Conservation (phyloP, 2,888 invertebrate species). For the Sericinus montela region DNA sequence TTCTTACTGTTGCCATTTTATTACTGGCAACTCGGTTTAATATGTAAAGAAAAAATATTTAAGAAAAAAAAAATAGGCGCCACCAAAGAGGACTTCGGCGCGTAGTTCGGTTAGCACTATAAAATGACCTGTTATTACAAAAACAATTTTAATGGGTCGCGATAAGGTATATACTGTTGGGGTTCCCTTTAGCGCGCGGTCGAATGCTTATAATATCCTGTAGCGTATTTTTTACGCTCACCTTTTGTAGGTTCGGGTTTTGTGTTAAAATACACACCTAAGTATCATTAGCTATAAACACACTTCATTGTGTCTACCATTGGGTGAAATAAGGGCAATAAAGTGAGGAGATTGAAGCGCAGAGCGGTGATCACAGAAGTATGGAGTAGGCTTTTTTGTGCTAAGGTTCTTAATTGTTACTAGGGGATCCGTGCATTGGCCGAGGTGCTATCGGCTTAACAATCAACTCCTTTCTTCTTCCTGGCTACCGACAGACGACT, state of each 20-base stretch:
- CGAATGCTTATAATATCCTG: conserved; percentile 62
- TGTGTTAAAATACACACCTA: conserved; percentile 79
- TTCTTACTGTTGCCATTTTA: conserved; percentile 72
- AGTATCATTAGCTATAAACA: conserved; percentile 77
- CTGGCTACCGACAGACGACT: too few species aligned
- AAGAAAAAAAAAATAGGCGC: conserved; percentile 79
- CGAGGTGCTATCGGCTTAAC: too few species aligned
- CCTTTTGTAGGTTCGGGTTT: conserved; percentile 60
- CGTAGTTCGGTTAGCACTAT: conserved; percentile 11
- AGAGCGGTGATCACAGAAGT: conserved; percentile 43
- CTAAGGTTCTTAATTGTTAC: not conserved
- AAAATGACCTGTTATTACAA: not conserved
- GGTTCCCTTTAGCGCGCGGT: conserved; percentile 32
- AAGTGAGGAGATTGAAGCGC: conserved; percentile 59
- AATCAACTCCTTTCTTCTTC: too few species aligned
- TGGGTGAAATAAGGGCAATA: conserved; percentile 70
- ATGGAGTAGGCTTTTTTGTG: conserved; percentile 39
- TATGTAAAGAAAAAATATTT: conserved; percentile 62
- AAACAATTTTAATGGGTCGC: not conserved
- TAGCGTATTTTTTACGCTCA: conserved; percentile 65
- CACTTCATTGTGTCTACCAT: conserved; percentile 71
- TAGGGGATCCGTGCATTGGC: too few species aligned
- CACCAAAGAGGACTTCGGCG: conserved; percentile 53
- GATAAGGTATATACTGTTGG: conserved; percentile 1
- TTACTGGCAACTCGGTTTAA: conserved; percentile 65